Percentiles rank a stretch among this genome's conserved stretches.
Evolutionary conservation across 2,113 vertebrate species (phyloP).

Genomic region (Narcine bancroftii): DNA sequence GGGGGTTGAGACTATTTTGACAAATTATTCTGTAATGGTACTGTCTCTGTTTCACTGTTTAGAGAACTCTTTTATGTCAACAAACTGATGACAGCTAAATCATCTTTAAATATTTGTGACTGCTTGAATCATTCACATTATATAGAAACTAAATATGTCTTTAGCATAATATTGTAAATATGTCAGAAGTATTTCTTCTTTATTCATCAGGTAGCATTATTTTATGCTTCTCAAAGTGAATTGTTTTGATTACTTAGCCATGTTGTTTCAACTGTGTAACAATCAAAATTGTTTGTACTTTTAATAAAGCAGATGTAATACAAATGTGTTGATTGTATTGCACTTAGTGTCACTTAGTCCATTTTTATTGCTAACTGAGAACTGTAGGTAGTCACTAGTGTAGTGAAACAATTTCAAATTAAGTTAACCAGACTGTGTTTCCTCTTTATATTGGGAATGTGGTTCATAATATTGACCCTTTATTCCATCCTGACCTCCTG

Average conservation of each 20-base stretch:
- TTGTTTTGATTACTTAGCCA: not conserved
- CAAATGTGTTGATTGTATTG: not conserved
- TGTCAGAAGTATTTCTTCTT: not conserved
- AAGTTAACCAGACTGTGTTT: not conserved
- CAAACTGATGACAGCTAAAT: slow-evolving; percentile 11
- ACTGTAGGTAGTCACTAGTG: not conserved
- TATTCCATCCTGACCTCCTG: no score
- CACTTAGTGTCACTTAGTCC: not conserved
- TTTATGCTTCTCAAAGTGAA: not conserved
- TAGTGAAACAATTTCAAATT: not conserved
- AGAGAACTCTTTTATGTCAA: not conserved
- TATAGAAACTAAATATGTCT: not conserved
- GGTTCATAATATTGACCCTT: not conserved
- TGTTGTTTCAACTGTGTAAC: not conserved
- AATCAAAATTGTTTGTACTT: not conserved
- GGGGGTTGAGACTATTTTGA: slow-evolving; percentile 10
- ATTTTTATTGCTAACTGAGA: not conserved
- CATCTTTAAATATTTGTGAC: slow-evolving; percentile 9
- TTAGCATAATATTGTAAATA: not conserved
- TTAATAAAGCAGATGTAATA: not conserved
- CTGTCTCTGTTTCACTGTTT: slow-evolving; percentile 23
- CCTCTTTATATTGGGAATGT: not conserved
- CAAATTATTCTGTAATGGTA: not conserved
- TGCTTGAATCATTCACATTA: not conserved
- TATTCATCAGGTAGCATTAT: not conserved